phyloP scores from a whole-genome alignment of 2,797 vertebrate species.

The Rhincodon typus region DNA sequence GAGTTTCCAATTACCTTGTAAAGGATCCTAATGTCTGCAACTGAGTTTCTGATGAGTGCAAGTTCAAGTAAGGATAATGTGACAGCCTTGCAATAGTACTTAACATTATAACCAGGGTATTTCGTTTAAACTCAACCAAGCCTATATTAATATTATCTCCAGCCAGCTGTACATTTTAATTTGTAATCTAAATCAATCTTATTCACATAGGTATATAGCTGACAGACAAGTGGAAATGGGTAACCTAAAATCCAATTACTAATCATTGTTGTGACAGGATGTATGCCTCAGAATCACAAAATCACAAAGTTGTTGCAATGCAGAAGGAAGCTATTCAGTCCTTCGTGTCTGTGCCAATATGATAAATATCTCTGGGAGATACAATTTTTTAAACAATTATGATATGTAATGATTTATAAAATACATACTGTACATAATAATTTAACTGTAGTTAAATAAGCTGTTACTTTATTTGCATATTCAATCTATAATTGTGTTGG shows the following conservation, averaged over 20 bases:
- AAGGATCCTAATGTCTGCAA: neutral
- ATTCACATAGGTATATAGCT: neutral
- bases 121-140: neutral
- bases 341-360: neutral
- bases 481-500: neutral
- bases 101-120: neutral
- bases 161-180: neutral
- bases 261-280: neutral
- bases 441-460: neutral
- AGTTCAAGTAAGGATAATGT: neutral
- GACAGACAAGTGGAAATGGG: neutral
- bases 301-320: no score
- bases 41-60: neutral
- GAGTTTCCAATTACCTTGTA: neutral
- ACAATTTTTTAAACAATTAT: neutral
- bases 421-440: no score
- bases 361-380: neutral
- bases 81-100: neutral
- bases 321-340: no score
- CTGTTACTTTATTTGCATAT: neutral
- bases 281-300: neutral
- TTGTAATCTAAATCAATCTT: neutral
- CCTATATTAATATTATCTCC: neutral
- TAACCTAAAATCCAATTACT: neutral
- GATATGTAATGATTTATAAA: neutral